These are phyloP conservation scores for Micromussa lordhowensis DNA, from an alignment of 92 coral and sea anemone species.

Conservation along the genomic window DNA sequence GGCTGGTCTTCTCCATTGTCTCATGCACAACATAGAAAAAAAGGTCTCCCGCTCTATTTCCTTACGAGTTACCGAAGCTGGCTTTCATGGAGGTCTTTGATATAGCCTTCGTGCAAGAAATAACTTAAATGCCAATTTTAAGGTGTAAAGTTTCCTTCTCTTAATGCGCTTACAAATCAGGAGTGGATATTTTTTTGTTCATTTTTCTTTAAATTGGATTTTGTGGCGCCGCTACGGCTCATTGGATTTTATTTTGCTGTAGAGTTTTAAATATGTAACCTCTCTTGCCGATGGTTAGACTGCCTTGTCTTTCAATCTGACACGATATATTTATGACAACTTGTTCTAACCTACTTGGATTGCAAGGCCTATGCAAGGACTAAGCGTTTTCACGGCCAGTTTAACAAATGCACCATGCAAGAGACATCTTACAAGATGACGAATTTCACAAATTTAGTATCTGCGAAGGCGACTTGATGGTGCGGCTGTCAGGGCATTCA, in stretches of 20 bases:
- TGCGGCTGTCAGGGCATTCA: neutral
- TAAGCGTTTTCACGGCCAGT: neutral
- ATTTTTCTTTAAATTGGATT: neutral
- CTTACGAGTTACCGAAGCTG: neutral
- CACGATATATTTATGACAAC: neutral
- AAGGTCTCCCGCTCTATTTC: neutral
- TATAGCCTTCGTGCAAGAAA: too few species aligned
- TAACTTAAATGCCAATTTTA: neutral
- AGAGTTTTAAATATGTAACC: neutral
- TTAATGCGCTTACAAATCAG: neutral
- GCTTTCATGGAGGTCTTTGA: neutral
- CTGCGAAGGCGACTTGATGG: neutral
- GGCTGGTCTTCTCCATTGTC: too few species aligned
- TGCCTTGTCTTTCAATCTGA: neutral
- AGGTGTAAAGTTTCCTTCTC: neutral
- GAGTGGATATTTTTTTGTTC: neutral
- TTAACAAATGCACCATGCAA: neutral
- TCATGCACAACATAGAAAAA: neutral
- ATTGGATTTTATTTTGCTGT: neutral
- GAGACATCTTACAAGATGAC: neutral
- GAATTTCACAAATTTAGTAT: neutral
- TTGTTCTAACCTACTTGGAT: neutral
- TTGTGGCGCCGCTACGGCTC: neutral
- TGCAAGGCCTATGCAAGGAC: neutral
- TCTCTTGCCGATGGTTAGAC: neutral